Evolutionary conservation across 1,140 invertebrate genomes (phyloP), one percentile per base, ranked within the genome.

Genomic region (Oppia nitens): DNA sequence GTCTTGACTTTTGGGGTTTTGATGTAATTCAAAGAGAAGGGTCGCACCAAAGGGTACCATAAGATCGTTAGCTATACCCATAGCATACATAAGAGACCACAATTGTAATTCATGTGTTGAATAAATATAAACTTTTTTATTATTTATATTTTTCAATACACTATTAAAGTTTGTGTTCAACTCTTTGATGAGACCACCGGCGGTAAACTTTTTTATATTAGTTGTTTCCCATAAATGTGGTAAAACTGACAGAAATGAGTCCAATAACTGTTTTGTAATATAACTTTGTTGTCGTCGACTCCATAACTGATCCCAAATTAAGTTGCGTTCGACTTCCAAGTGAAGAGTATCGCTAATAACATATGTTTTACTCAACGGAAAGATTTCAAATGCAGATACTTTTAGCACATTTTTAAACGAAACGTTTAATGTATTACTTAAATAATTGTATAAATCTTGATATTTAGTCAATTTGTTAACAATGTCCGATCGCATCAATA

Each of bases 321-420:
- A 53, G 20, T 27, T 51, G n/a, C 55, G 54, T 23, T 60, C 57
- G 17, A 27, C n/a, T 29, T 60, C 51, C 20, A 62, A 55, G 1
- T 29, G 26, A 2, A 60, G 21, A 47, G 23, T 52, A 40, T 55
- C 58, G 23, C n/a, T n/a, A n/a, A n/a, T n/a, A n/a, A n/a, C n/a
- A n/a, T n/a, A n/a, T n/a, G n/a, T n/a, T n/a, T n/a, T n/a, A n/a
- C n/a, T n/a, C n/a, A n/a, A n/a, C n/a, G n/a, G n/a, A n/a, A n/a
- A n/a, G n/a, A n/a, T n/a, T n/a, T 55, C 29, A 28, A 56, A 45
- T 21, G 28, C 12, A 9, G 12, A 14, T n/a, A 24, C 56, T 3
- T 57, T 27, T 6, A 9, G 9, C 29, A 57, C n/a, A 12, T 49
- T 17, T 11, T 57, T 47, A 48, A 57, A n/a, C 23, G 14, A 24